Evolutionary conservation across 1,140 invertebrate genomes (phyloP).

Genomic region (Steinernema feltiae): DNA sequence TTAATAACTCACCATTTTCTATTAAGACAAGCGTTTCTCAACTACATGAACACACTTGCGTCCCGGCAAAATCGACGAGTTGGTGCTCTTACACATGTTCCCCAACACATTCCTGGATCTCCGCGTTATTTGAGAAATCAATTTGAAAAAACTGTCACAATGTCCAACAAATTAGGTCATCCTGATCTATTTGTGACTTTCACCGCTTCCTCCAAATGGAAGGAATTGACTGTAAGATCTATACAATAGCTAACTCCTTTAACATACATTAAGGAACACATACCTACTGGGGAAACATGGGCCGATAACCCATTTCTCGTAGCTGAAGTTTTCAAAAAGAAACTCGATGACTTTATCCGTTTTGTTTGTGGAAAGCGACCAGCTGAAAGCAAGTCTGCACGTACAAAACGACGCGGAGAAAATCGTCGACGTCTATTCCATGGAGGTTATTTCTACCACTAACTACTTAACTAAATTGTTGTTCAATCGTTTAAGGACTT

Average conservation of each 20-base stretch:
- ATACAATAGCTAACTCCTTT: conserved; percentile 13
- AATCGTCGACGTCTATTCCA: background rate
- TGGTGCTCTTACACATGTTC: background rate
- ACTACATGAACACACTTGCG: background rate
- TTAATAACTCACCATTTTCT: too few relatives aligned
- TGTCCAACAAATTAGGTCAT: conserved; percentile 49
- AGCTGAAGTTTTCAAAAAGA: conserved; percentile 61
- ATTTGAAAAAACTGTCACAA: background rate
- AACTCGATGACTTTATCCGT: conserved; percentile 60
- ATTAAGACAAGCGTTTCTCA: background rate
- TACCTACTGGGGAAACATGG: conserved; percentile 35
- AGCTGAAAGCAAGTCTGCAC: background rate
- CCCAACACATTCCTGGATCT: background rate
- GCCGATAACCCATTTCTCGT: conserved; percentile 60
- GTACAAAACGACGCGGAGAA: background rate
- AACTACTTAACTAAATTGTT: background rate
- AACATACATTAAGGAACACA: background rate
- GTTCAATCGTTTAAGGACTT: background rate
- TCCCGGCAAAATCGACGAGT: background rate
- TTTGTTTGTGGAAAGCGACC: conserved; percentile 27
- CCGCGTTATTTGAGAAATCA: background rate
- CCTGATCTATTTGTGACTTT: conserved; percentile 62
- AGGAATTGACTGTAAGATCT: conserved; percentile 58
- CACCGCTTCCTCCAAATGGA: conserved; percentile 62
- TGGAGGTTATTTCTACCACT: background rate